Percentiles rank a stretch among this genome's conserved stretches.
These are phyloP conservation scores for Phyllostomus hastatus DNA, from an alignment of 2,113 vertebrate genomes.

Conservation along the genomic window DNA sequence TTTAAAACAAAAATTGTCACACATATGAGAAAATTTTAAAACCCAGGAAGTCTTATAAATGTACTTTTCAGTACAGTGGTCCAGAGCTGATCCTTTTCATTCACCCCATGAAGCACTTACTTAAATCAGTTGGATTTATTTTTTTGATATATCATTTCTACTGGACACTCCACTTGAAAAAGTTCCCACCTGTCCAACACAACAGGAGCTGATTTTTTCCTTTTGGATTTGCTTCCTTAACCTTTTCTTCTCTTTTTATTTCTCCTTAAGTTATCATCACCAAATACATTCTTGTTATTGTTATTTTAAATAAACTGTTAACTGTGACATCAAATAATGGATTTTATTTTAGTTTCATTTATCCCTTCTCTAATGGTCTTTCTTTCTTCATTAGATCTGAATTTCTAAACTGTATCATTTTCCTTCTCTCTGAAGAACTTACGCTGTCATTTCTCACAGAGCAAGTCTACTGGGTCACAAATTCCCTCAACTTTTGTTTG, in stretches of 20 bases:
- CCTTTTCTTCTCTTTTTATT: background rate
- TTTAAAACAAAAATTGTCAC: constrained; percentile 12
- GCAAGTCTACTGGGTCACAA: background rate
- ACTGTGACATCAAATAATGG: background rate
- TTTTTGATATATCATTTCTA: background rate
- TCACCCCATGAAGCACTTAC: background rate
- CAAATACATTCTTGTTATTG: background rate
- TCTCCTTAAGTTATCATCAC: background rate
- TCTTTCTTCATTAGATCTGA: background rate
- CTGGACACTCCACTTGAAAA: background rate
- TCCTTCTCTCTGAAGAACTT: background rate
- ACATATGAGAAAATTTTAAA: background rate
- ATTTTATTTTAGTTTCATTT: background rate
- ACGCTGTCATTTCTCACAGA: background rate
- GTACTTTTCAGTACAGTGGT: background rate
- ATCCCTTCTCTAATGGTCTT: background rate
- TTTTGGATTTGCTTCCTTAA: background rate
- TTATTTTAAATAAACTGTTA: background rate
- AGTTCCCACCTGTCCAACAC: background rate
- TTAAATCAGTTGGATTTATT: background rate
- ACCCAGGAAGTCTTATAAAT: background rate
- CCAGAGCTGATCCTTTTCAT: background rate
- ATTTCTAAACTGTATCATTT: background rate
- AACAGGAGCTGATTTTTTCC: background rate
- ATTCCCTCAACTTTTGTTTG: background rate